Evolutionary conservation across 2,113 vertebrate species (phyloP).

Genomic region (Marmota flaviventris): DNA sequence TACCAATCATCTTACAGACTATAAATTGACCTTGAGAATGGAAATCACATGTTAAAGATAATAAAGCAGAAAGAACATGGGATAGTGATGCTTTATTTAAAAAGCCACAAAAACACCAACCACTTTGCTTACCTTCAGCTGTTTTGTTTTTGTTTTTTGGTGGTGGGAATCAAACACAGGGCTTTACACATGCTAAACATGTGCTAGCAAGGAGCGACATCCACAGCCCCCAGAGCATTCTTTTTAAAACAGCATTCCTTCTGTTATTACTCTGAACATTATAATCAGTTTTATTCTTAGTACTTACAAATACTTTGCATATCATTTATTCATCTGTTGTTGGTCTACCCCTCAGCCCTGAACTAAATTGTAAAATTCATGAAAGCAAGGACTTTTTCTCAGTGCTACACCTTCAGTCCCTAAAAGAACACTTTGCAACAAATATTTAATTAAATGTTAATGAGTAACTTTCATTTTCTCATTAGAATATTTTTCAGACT

Average conservation of each 20-base stretch:
- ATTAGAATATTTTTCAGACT: constrained; percentile 7
- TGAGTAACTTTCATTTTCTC: constrained; percentile 13
- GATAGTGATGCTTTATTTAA: neutral
- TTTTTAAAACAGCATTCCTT: neutral
- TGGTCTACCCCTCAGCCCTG: neutral
- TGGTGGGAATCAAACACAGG: too few relatives aligned
- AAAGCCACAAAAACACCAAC: neutral
- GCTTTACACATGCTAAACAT: too few relatives aligned
- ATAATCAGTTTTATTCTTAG: neutral
- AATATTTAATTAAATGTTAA: constrained; percentile 43
- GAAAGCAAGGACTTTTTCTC: neutral
- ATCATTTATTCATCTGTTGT: neutral
- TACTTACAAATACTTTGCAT: neutral
- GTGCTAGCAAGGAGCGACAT: too few relatives aligned
- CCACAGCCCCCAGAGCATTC: neutral
- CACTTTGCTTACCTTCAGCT: neutral
- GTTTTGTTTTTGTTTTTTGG: neutral
- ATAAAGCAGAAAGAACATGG: constrained; percentile 35
- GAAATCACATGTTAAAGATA: neutral
- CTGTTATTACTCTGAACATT: neutral
- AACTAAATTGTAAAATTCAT: neutral
- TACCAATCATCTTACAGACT: neutral
- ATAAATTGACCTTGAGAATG: neutral
- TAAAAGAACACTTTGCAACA: neutral
- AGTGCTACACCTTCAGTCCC: neutral